A percentile compares a stretch with the other conserved stretches of the same genome.
phyloP scores from a whole-genome alignment of 2,888 invertebrate genomes.

The Ichneumoninae sp. region DNA sequence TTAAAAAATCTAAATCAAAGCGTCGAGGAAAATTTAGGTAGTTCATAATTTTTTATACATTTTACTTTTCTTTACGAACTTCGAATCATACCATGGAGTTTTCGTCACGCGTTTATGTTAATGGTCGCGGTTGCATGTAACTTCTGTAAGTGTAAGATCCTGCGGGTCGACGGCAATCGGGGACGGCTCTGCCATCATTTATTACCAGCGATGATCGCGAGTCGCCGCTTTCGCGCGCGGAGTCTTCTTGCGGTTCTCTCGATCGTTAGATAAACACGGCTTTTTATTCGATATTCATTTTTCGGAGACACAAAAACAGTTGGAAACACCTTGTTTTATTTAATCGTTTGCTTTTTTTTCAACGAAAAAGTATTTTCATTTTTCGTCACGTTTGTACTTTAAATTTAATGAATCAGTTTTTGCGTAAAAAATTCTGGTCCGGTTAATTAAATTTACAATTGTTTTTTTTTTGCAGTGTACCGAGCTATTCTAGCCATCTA shows the following conservation, averaged over 20 bases:
- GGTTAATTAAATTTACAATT: background rate
- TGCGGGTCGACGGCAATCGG: background rate
- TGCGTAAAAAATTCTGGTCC: too few species aligned
- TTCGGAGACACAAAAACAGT: background rate
- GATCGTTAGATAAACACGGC: background rate
- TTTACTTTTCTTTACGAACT: too few species aligned
- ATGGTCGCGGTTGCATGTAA: slow-evolving; percentile 20
- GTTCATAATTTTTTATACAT: too few species aligned
- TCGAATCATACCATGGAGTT: slow-evolving; percentile 40
- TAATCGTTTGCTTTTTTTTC: too few species aligned
- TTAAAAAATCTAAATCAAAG: too few species aligned
- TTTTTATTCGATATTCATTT: background rate
- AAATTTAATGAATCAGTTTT: too few species aligned
- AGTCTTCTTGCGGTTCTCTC: background rate
- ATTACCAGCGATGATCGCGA: slow-evolving; percentile 28
- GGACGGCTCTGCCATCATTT: slow-evolving; percentile 41
- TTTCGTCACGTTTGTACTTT: too few species aligned
- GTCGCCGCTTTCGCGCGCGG: slow-evolving; percentile 23
- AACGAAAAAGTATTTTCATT: too few species aligned
- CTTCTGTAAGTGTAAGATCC: background rate
- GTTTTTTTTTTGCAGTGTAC: background rate
- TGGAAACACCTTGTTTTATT: too few species aligned
- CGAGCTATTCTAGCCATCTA: too few species aligned
- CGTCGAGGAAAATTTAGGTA: too few species aligned
- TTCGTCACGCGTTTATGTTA: slow-evolving; percentile 55